Percentiles rank a stretch among this genome's conserved stretches.
phyloP scores from a whole-genome alignment of 2,113 vertebrate genomes.

The Notarius quadriscutis region DNA sequence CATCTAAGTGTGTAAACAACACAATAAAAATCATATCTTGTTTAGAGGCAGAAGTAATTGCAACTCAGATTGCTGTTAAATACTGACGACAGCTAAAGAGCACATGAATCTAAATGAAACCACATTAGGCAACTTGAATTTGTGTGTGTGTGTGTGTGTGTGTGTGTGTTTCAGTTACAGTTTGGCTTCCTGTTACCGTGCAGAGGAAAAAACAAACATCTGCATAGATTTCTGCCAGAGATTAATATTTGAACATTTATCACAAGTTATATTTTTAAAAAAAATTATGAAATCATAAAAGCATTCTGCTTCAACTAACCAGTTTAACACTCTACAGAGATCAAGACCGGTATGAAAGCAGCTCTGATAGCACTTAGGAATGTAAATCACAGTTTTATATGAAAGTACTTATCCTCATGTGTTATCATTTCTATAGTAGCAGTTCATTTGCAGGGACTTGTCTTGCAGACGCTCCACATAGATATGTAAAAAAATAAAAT shows the following conservation, averaged over 20 bases:
- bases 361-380: neutral
- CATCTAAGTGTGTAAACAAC: neutral
- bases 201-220: neutral
- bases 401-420: neutral
- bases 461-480: neutral
- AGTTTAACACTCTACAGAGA: neutral
- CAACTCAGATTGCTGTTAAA: conserved; percentile 5
- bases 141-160: neutral
- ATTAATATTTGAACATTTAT: neutral
- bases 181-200: neutral
- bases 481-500: neutral
- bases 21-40: neutral
- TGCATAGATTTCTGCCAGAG: neutral
- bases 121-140: neutral
- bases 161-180: neutral
- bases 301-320: neutral
- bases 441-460: neutral
- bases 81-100: neutral
- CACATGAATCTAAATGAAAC: neutral
- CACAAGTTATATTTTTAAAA: neutral
- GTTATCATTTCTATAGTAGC: neutral
- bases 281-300: neutral
- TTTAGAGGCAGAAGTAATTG: conserved; percentile 2
- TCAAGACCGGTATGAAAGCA: neutral
- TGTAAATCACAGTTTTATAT: neutral